phyloP scores from a whole-genome alignment of 2,888 invertebrate species.

The Harpalus rufipes region DNA sequence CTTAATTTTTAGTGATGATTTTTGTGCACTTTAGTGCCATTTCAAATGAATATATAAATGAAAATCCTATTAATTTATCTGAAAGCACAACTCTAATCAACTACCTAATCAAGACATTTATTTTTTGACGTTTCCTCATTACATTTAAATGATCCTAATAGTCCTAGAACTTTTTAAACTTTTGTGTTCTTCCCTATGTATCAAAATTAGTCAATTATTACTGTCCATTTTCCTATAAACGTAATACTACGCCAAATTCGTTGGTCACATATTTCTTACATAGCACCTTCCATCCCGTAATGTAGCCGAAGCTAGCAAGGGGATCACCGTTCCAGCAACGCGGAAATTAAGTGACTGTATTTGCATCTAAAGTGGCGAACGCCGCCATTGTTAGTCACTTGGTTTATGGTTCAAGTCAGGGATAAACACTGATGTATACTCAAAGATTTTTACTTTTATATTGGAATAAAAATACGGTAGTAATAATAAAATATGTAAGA shows the following conservation, averaged over 20 bases:
- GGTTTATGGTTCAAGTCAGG: slow-evolving; percentile 30
- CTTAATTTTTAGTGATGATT: too few species aligned
- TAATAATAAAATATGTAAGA: background rate
- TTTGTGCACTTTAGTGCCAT: too few species aligned
- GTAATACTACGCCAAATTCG: background rate
- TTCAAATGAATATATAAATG: too few species aligned
- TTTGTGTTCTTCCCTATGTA: background rate
- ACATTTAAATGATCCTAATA: too few species aligned
- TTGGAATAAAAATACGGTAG: background rate
- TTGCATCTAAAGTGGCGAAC: slow-evolving; percentile 53
- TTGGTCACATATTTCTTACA: background rate
- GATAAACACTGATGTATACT: background rate
- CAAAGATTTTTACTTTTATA: background rate
- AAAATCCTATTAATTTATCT: too few species aligned
- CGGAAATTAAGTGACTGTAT: slow-evolving; percentile 57
- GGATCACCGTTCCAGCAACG: slow-evolving; percentile 37
- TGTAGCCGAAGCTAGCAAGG: slow-evolving; percentile 32
- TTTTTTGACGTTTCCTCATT: too few species aligned
- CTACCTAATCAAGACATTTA: too few species aligned
- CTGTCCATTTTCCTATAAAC: background rate
- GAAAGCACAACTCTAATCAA: too few species aligned
- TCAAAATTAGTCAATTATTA: background rate
- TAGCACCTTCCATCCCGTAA: background rate
- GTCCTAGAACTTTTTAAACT: background rate
- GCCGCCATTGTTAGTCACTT: slow-evolving; percentile 35